phyloP scores from a whole-genome alignment of 2,888 invertebrate genomes.

The Sminthurinus aureus region DNA sequence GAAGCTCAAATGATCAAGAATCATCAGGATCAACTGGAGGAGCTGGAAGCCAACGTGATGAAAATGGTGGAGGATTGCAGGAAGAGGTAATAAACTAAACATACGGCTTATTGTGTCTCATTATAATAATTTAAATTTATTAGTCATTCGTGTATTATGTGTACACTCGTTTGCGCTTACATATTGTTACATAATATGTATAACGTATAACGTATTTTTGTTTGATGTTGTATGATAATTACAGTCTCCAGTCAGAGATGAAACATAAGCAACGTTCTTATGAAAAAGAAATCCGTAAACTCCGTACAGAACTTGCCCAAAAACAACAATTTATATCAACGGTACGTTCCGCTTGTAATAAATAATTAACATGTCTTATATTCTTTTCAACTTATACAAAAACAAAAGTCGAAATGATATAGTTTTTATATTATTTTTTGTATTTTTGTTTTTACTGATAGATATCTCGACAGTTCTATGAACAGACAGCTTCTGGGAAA shows the following conservation, averaged over 20 bases:
- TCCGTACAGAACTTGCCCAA: slow-evolving; percentile 51
- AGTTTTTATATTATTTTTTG: background rate
- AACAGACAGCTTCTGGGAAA: slow-evolving; percentile 15
- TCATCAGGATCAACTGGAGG: slow-evolving; percentile 45
- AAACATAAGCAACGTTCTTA: slow-evolving; percentile 44
- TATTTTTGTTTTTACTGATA: slow-evolving; percentile 5
- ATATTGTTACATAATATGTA: too few species aligned
- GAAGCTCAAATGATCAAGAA: slow-evolving; percentile 48
- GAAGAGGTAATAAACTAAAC: slow-evolving; percentile 41
- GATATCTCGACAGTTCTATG: slow-evolving; percentile 54
- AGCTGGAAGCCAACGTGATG: slow-evolving; percentile 46
- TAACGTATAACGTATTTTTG: background rate
- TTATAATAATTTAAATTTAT: background rate
- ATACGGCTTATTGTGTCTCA: background rate
- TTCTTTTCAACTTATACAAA: too few species aligned
- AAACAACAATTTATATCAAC: slow-evolving; percentile 53
- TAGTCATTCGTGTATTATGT: background rate
- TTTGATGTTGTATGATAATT: slow-evolving; percentile 19
- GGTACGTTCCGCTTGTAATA: slow-evolving; percentile 37
- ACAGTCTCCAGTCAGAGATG: slow-evolving; percentile 47
- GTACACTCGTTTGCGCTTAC: too few species aligned
- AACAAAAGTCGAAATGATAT: too few species aligned
- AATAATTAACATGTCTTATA: too few species aligned
- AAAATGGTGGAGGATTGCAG: slow-evolving; percentile 49
- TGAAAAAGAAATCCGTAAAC: slow-evolving; percentile 49